Base-by-base conservation (phyloP, 2,797 vertebrate species). In the Platyrinchus mystaceus region DNA sequence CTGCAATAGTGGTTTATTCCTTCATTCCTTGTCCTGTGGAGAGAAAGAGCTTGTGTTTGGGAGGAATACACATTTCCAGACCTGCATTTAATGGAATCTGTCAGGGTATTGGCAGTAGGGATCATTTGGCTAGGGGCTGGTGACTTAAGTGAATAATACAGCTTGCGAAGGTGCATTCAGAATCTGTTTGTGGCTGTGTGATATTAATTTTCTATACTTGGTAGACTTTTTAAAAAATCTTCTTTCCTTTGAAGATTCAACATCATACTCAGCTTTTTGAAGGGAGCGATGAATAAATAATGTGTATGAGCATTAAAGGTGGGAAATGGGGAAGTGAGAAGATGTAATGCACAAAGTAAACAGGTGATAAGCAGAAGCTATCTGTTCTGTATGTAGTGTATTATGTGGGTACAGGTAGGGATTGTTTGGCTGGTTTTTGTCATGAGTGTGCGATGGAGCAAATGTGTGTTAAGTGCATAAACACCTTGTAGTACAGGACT, bases 311-410 rank as follows among this genome's bases (percentile, higher is more conserved):
- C 1, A 0, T 55, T 63, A 44, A 43, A 62, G 44, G 27, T 30
- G 47, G 23, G 26, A 56, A 66, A 14, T 64, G 30, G 22, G 36
- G 26, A 92, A 55, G n/a, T 62, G 14, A 87, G 63, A 76, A 56
- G 14, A 27, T 46, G 22, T 28, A 79, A 59, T 0, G 0, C 44
- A 30, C 20, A 6, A 50, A 90, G 32, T 79, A 43, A 52, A 6
- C 4, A 44, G 47, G 30, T 28, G 9, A 23, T 81, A 87, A 81
- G 55, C 49, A 66, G 41, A 68, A 67, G 10, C 30, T 60, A 32
- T 19, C 23, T 63, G 36, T 62, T 43, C 30, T 60, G 14, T 43
- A 15, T 32, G 6, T 23, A 50, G 24, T 17, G 4, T 49, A 11
- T 80, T 66, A 52, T 32, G 16, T 56, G 17, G 12, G 30, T 53